Evolutionary conservation across 2,113 vertebrate species (phyloP), one percentile per base, ranked within the genome.

Genomic region (Coreoperca whiteheadi): DNA sequence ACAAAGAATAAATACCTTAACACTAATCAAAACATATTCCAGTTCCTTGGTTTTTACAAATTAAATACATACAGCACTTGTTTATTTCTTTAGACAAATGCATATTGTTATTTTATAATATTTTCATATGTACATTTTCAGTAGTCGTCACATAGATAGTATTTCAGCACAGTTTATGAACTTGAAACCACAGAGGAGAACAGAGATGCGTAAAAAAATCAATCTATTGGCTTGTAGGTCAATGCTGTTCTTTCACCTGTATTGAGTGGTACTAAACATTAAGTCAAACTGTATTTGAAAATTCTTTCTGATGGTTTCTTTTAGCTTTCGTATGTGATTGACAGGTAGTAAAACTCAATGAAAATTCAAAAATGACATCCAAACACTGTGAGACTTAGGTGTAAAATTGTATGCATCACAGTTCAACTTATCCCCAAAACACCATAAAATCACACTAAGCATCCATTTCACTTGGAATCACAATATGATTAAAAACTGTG

Each of bases 1-100:
- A 81, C 77, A 76, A 64, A 81, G 79, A 94, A 95, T 94, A 94
- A 95, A 94, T 91, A 95, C 68, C 53, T 74, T 65, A 90, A 89
- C 74, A 90, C 67, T 77, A 69, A 76, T 57, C 39, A 32, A 89
- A 87, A 89, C 74, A 71, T 51, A 39, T 86, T 86, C 54, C 83
- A 83, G 71, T 85, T 89, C 66, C 78, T 87, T 71, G 74, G 57
- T 88, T 87, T 91, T 81, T 67, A 89, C 86, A 89, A 91, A 86
- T 77, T 74, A 91, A 88, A 74, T 86, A 87, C 85, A 90, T 88
- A 92, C 85, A 89, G 89, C 77, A 84, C 83, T 82, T 54, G 39
- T 85, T 85, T 81, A 75, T 86, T 82, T 77, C 74, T 68, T 85
- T 51, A 74, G 79, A 81, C 85, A 80, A 83, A 88, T 41, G 46